Evolutionary conservation across 2,797 vertebrate genomes (phyloP).

Genomic region (Macropodus opercularis): DNA sequence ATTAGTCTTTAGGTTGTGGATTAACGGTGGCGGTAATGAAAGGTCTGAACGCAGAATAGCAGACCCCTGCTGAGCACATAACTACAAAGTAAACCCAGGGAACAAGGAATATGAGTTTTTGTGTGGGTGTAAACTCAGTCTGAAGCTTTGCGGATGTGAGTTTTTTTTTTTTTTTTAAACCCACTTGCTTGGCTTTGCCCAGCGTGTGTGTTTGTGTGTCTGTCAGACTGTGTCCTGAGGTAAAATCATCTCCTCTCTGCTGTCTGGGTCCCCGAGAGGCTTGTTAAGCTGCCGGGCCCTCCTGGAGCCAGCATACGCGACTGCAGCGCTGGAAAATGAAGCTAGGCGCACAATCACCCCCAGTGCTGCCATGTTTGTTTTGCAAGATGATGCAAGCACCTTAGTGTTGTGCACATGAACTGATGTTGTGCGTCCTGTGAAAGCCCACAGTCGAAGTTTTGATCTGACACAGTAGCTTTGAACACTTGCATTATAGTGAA

Average conservation of each 20-base stretch:
- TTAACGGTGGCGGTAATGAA: slow-evolving; percentile 42
- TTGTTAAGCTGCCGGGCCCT: slow-evolving; percentile 75
- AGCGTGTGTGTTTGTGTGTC: slow-evolving; percentile 32
- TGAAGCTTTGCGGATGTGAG: slow-evolving; percentile 60
- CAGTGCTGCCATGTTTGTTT: slow-evolving; percentile 73
- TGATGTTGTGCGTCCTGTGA: slow-evolving; percentile 38
- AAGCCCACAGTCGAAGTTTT: slow-evolving; percentile 9
- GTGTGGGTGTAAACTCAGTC: slow-evolving; percentile 65
- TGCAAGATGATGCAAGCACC: slow-evolving; percentile 70
- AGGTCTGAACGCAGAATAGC: slow-evolving; percentile 27
- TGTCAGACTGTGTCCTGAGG: slow-evolving; percentile 69
- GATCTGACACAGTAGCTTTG: not conserved
- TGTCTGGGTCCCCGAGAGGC: slow-evolving; percentile 72
- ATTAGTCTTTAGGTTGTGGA: slow-evolving; percentile 59
- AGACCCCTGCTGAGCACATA: slow-evolving; percentile 42
- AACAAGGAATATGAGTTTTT: slow-evolving; percentile 49
- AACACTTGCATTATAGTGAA: not conserved
- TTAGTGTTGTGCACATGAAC: slow-evolving; percentile 47
- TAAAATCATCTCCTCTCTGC: slow-evolving; percentile 70
- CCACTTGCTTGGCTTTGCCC: slow-evolving; percentile 72
- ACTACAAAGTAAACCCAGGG: slow-evolving; percentile 47
- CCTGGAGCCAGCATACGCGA: slow-evolving; percentile 67
- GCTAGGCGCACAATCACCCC: slow-evolving; percentile 71
- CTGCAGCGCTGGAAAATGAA: slow-evolving; percentile 75
- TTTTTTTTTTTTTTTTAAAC: slow-evolving; percentile 60